Percentiles rank a stretch among this genome's conserved stretches.
Conservation (phyloP, 2,113 vertebrate species). For the Rhynchomys soricoides region DNA sequence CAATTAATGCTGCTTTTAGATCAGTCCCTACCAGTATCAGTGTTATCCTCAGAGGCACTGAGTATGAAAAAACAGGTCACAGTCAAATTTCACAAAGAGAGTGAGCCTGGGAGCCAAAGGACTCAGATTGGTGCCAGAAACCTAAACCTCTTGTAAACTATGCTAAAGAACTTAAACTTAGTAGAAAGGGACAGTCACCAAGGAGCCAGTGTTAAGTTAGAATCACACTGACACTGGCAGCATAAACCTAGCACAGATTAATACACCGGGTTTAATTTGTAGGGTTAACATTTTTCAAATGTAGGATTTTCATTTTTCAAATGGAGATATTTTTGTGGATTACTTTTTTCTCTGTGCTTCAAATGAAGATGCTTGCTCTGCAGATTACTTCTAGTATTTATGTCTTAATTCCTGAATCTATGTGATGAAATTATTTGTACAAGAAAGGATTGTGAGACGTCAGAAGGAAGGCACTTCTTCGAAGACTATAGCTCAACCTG, state of each 20-base stretch:
- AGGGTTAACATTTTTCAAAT: too few species aligned
- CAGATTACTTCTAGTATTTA: not conserved
- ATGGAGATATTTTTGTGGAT: not conserved
- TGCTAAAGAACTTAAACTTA: not conserved
- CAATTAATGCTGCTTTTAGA: not conserved
- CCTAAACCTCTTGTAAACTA: not conserved
- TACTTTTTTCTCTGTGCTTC: not conserved
- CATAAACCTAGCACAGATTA: not conserved
- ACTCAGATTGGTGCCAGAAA: not conserved
- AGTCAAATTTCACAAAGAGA: not conserved
- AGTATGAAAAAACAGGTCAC: not conserved
- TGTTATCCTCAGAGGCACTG: not conserved
- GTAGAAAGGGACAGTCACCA: not conserved
- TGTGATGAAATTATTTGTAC: not conserved
- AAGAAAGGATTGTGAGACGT: not conserved
- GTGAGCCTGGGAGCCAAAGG: not conserved
- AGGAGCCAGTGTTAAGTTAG: not conserved
- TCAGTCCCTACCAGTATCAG: not conserved
- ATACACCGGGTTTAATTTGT: not conserved
- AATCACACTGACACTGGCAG: not conserved
- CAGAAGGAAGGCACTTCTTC: conserved; percentile 5
- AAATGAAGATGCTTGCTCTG: not conserved
- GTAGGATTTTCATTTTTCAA: too few species aligned
- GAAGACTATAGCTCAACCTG: not conserved
- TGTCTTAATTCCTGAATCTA: conserved; percentile 34